phyloP scores from a whole-genome alignment of 2,113 vertebrate species.

The Engystomops pustulosus region DNA sequence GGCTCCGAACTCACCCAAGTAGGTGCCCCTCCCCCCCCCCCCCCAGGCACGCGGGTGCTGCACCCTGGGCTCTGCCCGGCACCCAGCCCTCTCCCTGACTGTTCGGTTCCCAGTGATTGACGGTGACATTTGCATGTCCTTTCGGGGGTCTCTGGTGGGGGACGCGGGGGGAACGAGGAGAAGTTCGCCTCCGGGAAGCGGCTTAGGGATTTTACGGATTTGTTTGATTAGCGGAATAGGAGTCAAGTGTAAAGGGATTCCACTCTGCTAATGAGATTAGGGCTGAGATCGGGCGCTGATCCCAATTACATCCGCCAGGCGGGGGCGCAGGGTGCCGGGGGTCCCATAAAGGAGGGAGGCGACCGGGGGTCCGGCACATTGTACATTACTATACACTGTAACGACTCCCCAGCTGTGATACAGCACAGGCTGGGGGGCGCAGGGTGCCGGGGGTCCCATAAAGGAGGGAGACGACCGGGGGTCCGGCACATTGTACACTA shows the following conservation, averaged over 20 bases:
- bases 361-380: no score
- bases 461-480: no score
- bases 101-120: constrained; percentile 28
- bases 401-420: no score
- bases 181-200: neutral
- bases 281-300: neutral
- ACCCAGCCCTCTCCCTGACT: neutral
- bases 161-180: constrained; percentile 46
- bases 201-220: neutral
- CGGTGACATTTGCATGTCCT: constrained; percentile 56
- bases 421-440: no score
- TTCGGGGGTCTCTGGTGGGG: constrained; percentile 15
- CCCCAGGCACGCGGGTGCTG: neutral
- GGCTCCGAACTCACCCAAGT: constrained; percentile 98
- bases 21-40: constrained; percentile 74
- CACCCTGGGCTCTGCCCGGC: neutral
- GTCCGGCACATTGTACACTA: no score
- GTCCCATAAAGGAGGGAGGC: no score
- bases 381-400: no score
- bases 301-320: constrained; percentile 5
- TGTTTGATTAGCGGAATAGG: constrained; percentile 46
- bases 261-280: constrained; percentile 45
- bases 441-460: no score
- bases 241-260: constrained; percentile 45
- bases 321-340: neutral